A percentile compares a stretch with the other conserved stretches of the same genome.
Evolutionary conservation across 2,888 invertebrate species (phyloP).

Genomic region (Lasius platythorax): DNA sequence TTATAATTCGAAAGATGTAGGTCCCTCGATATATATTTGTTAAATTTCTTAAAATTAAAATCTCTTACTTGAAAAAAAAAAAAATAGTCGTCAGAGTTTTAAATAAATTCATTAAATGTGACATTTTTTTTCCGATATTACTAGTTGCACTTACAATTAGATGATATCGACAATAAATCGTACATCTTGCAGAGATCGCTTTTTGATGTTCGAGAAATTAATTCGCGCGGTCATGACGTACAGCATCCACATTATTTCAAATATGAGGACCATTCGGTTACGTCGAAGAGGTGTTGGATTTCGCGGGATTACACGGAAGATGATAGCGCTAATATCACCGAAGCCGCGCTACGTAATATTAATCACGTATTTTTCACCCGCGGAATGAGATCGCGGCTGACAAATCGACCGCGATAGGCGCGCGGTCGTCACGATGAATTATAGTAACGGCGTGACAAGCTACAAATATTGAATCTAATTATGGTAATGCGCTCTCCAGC

Average conservation of each 20-base stretch:
- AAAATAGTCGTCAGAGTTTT: background rate
- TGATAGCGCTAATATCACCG: conserved; percentile 35
- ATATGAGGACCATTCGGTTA: background rate
- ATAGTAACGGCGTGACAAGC: conserved; percentile 80
- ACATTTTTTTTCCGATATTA: background rate
- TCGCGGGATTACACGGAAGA: conserved; percentile 3
- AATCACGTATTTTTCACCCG: conserved; percentile 53
- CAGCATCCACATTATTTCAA: background rate
- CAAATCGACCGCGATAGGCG: conserved; percentile 69
- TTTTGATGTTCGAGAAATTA: conserved; percentile 23
- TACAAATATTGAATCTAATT: conserved; percentile 84
- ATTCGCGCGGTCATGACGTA: conserved; percentile 29
- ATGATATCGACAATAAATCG: conserved; percentile 24
- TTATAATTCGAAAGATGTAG: background rate
- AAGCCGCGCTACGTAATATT: conserved; percentile 30
- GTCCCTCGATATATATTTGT: background rate
- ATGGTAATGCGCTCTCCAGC: conserved; percentile 79
- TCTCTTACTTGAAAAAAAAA: background rate
- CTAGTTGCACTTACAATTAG: conserved; percentile 2
- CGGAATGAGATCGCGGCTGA: conserved; percentile 52
- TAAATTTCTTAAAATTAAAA: background rate
- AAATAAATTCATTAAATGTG: background rate
- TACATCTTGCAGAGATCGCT: background rate
- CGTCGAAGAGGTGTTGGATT: background rate
- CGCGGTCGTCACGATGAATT: conserved; percentile 76